A percentile compares a stretch with the other conserved stretches of the same genome.
These are phyloP conservation scores for Maconellicoccus hirsutus DNA, from an alignment of 1,140 invertebrate species.

Conservation along the genomic window DNA sequence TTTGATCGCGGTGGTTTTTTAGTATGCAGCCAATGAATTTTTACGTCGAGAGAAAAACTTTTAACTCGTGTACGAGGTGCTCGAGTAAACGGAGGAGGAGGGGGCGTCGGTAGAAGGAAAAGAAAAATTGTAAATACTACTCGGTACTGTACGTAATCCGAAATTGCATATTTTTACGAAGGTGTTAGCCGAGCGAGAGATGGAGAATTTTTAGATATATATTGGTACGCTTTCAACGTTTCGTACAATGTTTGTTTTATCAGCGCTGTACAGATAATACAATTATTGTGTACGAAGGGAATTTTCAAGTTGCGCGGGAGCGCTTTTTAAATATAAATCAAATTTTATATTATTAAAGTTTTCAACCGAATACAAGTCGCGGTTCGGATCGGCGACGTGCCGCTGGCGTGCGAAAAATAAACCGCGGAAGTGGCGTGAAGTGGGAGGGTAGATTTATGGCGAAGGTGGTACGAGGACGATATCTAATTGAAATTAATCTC, in stretches of 20 bases:
- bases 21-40: slow-evolving; percentile 17
- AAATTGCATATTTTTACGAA: slow-evolving; percentile 18
- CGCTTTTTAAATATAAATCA: slow-evolving; percentile 2
- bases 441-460: no score
- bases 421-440: no score
- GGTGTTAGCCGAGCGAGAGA: neutral
- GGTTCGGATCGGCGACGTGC: no score
- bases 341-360: neutral
- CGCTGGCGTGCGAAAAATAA: no score
- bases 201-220: neutral
- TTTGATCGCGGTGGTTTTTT: no score
- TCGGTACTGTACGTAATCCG: neutral
- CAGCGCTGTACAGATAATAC: slow-evolving; percentile 18
- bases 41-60: neutral
- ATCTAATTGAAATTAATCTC: no score
- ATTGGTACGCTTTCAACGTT: slow-evolving; percentile 21
- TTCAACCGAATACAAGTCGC: neutral
- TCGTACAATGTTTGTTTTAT: slow-evolving; percentile 12
- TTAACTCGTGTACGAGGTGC: no score
- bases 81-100: no score
- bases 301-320: neutral
- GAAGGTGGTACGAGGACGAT: no score
- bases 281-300: neutral
- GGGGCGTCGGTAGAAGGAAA: neutral
- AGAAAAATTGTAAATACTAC: slow-evolving; percentile 16